phyloP scores from a whole-genome alignment of 2,113 vertebrate genomes.

The Triplophysa siluroides region DNA sequence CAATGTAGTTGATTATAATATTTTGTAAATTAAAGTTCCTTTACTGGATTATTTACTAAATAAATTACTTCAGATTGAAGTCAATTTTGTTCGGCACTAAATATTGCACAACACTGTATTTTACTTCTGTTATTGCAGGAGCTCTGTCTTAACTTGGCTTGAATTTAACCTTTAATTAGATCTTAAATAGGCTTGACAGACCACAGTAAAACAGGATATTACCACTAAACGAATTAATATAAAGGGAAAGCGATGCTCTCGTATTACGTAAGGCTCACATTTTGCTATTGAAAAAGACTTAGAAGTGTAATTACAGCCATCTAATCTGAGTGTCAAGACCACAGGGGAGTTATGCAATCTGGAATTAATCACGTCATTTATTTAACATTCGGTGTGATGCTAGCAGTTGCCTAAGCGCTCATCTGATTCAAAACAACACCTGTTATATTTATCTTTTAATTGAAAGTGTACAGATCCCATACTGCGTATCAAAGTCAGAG shows the following conservation, averaged over 20 bases:
- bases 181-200: not conserved
- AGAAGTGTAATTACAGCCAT: constrained; percentile 10
- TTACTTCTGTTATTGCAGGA: not conserved
- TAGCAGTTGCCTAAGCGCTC: constrained; percentile 47
- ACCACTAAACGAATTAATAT: constrained; percentile 23
- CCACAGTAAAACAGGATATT: constrained; percentile 5
- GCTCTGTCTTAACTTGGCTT: not conserved
- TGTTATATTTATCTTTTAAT: constrained; percentile 72
- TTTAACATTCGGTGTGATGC: constrained; percentile 59
- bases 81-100: not conserved
- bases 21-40: too few relatives aligned
- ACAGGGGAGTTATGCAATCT: constrained; percentile 30
- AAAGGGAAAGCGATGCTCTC: not conserved
- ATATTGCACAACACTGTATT: not conserved
- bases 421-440: constrained; percentile 37
- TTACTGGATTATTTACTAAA: too few relatives aligned
- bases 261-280: not conserved
- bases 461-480: constrained; percentile 58
- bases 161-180: not conserved
- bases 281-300: not conserved
- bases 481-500: constrained; percentile 41
- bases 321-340: constrained; percentile 30
- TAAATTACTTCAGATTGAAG: too few relatives aligned
- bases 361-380: constrained; percentile 44
- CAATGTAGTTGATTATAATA: too few relatives aligned